These are phyloP conservation scores for Brachyptera putata DNA, from an alignment of 2,888 invertebrate genomes.

Conservation along the genomic window DNA sequence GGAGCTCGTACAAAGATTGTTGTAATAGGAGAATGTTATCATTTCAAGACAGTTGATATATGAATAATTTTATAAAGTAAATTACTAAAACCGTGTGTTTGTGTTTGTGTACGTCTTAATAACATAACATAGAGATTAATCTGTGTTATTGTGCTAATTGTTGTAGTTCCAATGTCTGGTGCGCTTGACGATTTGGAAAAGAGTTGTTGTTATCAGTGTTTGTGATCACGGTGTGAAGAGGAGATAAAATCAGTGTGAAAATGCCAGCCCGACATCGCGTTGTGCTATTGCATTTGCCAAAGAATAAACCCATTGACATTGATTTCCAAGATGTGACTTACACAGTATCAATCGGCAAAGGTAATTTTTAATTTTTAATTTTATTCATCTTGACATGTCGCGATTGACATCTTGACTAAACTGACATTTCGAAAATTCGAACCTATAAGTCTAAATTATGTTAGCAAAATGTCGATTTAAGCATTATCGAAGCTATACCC, in stretches of 20 bases:
- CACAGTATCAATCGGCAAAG: neutral
- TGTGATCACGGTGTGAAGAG: too few species aligned
- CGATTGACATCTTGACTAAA: too few species aligned
- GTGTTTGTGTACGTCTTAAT: neutral
- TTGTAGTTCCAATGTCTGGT: neutral
- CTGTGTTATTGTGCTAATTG: neutral
- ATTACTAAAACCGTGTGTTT: neutral
- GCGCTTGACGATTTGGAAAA: neutral
- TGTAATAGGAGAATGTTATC: too few species aligned
- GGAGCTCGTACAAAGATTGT: too few species aligned
- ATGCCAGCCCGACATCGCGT: constrained; percentile 4
- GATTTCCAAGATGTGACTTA: neutral
- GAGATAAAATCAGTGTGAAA: too few species aligned
- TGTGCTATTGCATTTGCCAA: constrained; percentile 1
- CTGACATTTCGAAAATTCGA: too few species aligned
- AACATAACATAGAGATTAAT: neutral
- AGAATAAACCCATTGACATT: constrained; percentile 1
- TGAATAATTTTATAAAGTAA: too few species aligned
- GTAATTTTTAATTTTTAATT: neutral
- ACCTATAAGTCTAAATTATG: too few species aligned
- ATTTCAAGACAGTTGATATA: too few species aligned
- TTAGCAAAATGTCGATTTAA: too few species aligned
- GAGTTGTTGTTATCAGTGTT: neutral
- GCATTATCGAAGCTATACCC: too few species aligned
- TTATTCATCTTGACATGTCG: neutral